Evolutionary conservation across 1,140 invertebrate species (phyloP), one percentile per base, ranked within the genome.

Genomic region (Brachionus rotundiformis): DNA sequence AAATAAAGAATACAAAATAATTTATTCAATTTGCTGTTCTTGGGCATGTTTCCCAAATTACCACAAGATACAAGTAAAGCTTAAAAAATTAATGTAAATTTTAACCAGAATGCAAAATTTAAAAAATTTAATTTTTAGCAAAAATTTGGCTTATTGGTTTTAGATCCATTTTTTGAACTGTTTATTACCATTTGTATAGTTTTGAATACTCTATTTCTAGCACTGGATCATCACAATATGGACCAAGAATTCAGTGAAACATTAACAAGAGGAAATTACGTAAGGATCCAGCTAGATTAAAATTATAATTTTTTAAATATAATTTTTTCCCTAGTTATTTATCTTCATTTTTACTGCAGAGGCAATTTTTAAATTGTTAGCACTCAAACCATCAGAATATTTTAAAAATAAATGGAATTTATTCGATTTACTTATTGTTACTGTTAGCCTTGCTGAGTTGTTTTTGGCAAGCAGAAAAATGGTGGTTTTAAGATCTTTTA

Each of bases 371-470:
- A 99, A 99, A 88, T 90, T 99, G 82, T 92, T 96, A 85, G 96
- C 96, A 4, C 94, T 98, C 92, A 96, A 94, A 92, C 96, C 94
- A 89, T 95, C 95, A 71, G 94, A 96, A 85, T 99, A 99, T 89
- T 96, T 99, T 90, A 94, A 96, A 91, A 95, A 97, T 88, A 94
- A 95, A 81, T 98, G 96, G 96, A 99, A 98, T 88, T 95, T 96
- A 84, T 99, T 99, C 89, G 96, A 99, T 90, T 96, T 97, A 87
- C 93, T 98, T 85, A 98, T 98, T 88, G 96, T 99, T 84, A 92
- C 94, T 31, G 91, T 99, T 82, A 98, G 96, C 83, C 89, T 98
- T 80, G 88, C 98, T 83, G 96, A 98, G 89, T 90, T 98, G 84
- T 92, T 98, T 63, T 94, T 95, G 89, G 94, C 93, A 83, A 76